phyloP scores from a whole-genome alignment of 1,140 invertebrate species.

The Meloidogyne hapla region DNA sequence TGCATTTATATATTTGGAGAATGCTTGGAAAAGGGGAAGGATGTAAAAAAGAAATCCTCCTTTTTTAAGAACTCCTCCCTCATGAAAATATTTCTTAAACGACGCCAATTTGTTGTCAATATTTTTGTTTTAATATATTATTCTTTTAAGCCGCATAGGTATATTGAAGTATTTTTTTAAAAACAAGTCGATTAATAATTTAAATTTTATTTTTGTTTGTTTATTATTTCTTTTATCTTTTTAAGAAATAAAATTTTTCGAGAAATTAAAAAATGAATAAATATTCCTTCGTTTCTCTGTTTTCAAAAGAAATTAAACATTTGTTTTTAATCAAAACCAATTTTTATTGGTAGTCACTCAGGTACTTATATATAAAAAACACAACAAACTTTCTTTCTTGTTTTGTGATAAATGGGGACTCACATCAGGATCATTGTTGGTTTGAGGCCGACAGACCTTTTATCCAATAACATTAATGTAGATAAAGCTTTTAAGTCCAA shows the following conservation, averaged over 20 bases:
- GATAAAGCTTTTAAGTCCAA: not conserved
- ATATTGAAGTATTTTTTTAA: too few species aligned
- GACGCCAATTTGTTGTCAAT: constrained; percentile 2
- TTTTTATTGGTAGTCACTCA: too few species aligned
- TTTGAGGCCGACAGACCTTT: not conserved
- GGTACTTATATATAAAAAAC: not conserved
- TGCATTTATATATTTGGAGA: not conserved
- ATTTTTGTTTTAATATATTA: not conserved
- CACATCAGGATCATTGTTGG: too few species aligned
- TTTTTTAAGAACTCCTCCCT: constrained; percentile 1
- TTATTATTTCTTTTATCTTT: too few species aligned
- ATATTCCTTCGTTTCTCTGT: too few species aligned
- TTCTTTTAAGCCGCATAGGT: not conserved
- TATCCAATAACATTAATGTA: not conserved
- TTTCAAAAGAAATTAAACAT: too few species aligned
- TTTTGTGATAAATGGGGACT: not conserved
- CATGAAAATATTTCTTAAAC: not conserved
- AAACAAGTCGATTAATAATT: too few species aligned
- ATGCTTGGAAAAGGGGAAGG: not conserved
- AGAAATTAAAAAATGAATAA: too few species aligned
- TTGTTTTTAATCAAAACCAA: too few species aligned
- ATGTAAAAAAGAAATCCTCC: not conserved
- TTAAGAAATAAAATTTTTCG: too few species aligned
- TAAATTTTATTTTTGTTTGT: too few species aligned
- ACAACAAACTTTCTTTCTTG: not conserved